Conservation (phyloP, 2,113 vertebrate genomes). For the Sinocyclocheilus anshuiensis region DNA sequence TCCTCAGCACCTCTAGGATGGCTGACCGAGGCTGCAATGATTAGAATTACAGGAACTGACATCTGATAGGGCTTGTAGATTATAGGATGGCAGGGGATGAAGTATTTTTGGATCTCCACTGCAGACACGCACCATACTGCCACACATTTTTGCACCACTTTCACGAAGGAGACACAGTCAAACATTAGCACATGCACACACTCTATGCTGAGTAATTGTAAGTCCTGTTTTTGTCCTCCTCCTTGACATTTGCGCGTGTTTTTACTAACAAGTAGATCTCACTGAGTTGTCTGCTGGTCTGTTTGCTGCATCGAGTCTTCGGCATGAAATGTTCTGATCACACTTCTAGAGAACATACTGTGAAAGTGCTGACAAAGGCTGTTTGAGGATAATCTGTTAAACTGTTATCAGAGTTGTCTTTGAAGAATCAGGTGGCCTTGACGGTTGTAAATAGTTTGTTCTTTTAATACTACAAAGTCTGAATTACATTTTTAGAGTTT, state of each 20-base stretch:
- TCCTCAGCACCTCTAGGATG: neutral
- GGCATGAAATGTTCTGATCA: neutral
- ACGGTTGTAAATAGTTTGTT: neutral
- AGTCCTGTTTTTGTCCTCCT: constrained; percentile 34
- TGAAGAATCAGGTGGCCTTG: neutral
- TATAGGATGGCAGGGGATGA: constrained; percentile 34
- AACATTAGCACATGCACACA: neutral
- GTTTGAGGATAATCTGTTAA: neutral
- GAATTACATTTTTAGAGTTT: neutral
- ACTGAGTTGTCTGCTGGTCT: neutral
- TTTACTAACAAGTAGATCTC: constrained; percentile 8
- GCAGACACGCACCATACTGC: constrained; percentile 28
- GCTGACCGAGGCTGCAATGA: constrained; percentile 67
- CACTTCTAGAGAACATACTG: constrained; percentile 1
- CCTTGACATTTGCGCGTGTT: neutral
- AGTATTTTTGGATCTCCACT: constrained; percentile 65
- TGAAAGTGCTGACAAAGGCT: neutral
- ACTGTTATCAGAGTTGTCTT: neutral
- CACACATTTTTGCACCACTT: constrained; percentile 1
- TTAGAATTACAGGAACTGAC: constrained; percentile 76
- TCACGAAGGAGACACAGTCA: constrained; percentile 19
- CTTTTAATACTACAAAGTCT: neutral
- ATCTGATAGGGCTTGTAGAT: constrained; percentile 68
- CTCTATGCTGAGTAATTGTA: constrained; percentile 45
- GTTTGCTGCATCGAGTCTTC: neutral